These are phyloP conservation scores for Drosophila santomea DNA, from an alignment of 1,140 invertebrate genomes.

Conservation along the genomic window DNA sequence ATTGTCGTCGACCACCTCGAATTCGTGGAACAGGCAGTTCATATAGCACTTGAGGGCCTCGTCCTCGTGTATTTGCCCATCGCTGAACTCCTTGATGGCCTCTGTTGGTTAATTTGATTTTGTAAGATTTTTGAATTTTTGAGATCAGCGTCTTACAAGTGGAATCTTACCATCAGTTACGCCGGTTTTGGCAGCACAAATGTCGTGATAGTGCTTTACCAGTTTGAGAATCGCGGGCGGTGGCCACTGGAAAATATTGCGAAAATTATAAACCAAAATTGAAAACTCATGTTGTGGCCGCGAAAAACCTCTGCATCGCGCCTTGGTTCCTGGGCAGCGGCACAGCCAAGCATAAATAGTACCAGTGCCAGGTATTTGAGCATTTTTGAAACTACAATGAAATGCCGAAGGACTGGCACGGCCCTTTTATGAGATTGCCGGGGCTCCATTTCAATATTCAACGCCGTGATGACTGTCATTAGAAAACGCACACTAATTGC, in stretches of 20 bases:
- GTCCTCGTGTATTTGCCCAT: conserved; percentile 73
- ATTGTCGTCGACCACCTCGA: conserved; percentile 73
- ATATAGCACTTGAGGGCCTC: conserved; percentile 75
- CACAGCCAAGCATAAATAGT: conserved; percentile 9
- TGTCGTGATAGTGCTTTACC: conserved; percentile 48
- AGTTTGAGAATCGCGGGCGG: conserved; percentile 40
- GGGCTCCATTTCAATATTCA: conserved; percentile 30
- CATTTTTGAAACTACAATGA: conserved; percentile 34
- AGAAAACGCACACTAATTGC: conserved; percentile 53
- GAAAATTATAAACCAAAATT: not conserved
- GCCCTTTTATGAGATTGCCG: conserved; percentile 36
- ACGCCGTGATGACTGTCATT: conserved; percentile 43
- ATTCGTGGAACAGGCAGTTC: conserved; percentile 77
- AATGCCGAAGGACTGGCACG: not conserved
- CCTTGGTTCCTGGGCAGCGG: conserved; percentile 34
- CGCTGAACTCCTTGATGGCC: conserved; percentile 78
- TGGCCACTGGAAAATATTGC: conserved; percentile 25
- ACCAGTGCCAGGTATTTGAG: conserved; percentile 26
- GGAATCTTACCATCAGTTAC: conserved; percentile 46
- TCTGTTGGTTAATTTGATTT: conserved; percentile 16
- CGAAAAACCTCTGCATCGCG: conserved; percentile 47
- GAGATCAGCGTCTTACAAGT: not conserved
- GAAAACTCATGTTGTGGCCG: not conserved
- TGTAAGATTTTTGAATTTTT: too few species aligned
- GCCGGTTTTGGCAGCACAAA: conserved; percentile 59